A percentile compares a stretch with the other conserved stretches of the same genome.
Evolutionary conservation across 2,113 vertebrate genomes (phyloP).

Genomic region (Corynorhinus townsendii): DNA sequence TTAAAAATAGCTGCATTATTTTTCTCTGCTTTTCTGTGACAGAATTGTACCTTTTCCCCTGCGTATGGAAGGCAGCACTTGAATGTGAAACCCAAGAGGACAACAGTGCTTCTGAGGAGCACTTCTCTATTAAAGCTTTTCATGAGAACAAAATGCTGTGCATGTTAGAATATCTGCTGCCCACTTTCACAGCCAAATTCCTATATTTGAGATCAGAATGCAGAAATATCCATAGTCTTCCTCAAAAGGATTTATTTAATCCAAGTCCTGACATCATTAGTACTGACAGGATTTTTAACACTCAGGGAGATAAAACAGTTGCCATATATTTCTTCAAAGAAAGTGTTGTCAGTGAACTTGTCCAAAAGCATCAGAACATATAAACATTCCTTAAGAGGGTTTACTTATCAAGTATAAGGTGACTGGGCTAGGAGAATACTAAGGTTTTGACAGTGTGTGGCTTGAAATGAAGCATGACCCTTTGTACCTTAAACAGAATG

Average conservation of each 20-base stretch:
- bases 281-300: slow-evolving; percentile 78
- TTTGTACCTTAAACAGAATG: slow-evolving; percentile 57
- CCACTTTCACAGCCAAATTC: slow-evolving; percentile 24
- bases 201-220: slow-evolving; percentile 69
- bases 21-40: background rate
- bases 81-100: background rate
- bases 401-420: slow-evolving; percentile 76
- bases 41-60: background rate
- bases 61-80: background rate
- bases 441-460: slow-evolving; percentile 70
- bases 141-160: background rate
- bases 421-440: slow-evolving; percentile 63
- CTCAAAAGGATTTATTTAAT: slow-evolving; percentile 76
- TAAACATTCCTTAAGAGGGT: slow-evolving; percentile 73
- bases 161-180: background rate
- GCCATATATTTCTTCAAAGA: slow-evolving; percentile 81
- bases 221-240: slow-evolving; percentile 64
- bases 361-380: slow-evolving; percentile 69
- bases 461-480: slow-evolving; percentile 71
- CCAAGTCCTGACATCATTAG: slow-evolving; percentile 76
- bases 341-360: slow-evolving; percentile 77
- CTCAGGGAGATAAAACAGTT: slow-evolving; percentile 75
- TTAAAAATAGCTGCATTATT: background rate
- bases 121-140: background rate
- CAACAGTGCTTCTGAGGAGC: background rate